Percentiles rank a stretch among this genome's conserved stretches.
Evolutionary conservation across 2,113 vertebrate species (phyloP).

Genomic region (Gymnobelideus leadbeateri): DNA sequence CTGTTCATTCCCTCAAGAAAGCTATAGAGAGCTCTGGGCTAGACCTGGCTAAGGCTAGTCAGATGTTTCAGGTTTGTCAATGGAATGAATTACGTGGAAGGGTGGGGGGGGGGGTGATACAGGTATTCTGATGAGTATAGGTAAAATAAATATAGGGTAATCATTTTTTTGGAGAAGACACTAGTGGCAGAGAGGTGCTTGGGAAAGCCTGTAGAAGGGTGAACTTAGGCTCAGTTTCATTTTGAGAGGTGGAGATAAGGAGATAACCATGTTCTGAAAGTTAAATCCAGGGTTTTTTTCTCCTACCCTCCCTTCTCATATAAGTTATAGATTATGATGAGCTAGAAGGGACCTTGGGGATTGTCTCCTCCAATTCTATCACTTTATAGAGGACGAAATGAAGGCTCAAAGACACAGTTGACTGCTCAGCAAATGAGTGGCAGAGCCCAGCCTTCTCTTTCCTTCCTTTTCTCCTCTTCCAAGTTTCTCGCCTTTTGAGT

Average conservation of each 20-base stretch:
- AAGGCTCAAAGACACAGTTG: not conserved
- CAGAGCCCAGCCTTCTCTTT: not conserved
- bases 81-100: not conserved
- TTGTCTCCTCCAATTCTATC: not conserved
- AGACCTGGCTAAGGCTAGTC: not conserved
- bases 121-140: not conserved
- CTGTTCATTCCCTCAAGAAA: not conserved
- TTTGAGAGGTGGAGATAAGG: not conserved
- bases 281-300: not conserved
- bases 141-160: not conserved
- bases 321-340: not conserved
- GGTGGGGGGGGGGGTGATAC: no score
- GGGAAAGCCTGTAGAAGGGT: not conserved
- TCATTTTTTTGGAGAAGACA: not conserved
- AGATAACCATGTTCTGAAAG: not conserved
- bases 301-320: not conserved
- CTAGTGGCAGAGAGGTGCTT: not conserved
- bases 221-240: not conserved
- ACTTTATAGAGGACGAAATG: not conserved
- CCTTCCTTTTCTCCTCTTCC: not conserved
- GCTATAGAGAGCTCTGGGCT: not conserved
- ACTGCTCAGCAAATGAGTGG: not conserved
- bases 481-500: not conserved
- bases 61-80: not conserved
- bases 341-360: not conserved